Evolutionary conservation across 2,113 vertebrate genomes (phyloP), one percentile per base, ranked within the genome.

Genomic region (Lycaon pictus): DNA sequence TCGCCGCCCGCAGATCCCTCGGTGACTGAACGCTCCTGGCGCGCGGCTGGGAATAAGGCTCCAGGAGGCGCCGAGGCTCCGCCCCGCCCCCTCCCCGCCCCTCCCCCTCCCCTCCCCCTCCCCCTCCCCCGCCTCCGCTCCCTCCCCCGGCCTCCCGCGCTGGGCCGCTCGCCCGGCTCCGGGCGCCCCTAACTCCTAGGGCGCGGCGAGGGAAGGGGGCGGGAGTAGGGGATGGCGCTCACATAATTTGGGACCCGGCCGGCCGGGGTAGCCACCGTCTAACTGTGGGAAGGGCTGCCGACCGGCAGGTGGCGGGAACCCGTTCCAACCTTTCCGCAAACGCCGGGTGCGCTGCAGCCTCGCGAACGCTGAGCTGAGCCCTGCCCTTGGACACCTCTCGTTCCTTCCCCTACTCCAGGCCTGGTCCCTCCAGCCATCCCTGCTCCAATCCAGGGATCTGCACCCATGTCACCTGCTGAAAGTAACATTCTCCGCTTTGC

Each of bases 11-110:
- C 92, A 32, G 95, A 82, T 95, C 91, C 87, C 43, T 6, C n/a
- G 77, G 80, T 91, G 51, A 97, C 97, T 97, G 93, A 95, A 96
- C 67, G 77, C 77, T 85, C 53, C 69, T 20, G 5, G 93, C 96
- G 62, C 63, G 97, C 91, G 60, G 94, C 97, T 29, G 60, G 96
- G 97, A 94, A 95, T 96, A 96, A 92, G 94, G 96, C 87, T 90
- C 88, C 16, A 0, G 16, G 58, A 88, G 91, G 92, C 53, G 77
- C 90, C 35, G 20, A 76, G 80, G 95, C 95, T 58, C 96, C 95
- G 91, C 97, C 96, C 89, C 82, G 19, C 83, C 85, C 48, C 63
- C 93, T 84, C 92, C 79, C 60, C 43, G 43, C 43, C 43, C 85
- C 91, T 10, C 10, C 1, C 51, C 51, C n/a, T 0, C 37, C 37